phyloP scores from a whole-genome alignment of 37 sponge, comb jelly and placozoan genomes.

The Tethya wilhelma region DNA sequence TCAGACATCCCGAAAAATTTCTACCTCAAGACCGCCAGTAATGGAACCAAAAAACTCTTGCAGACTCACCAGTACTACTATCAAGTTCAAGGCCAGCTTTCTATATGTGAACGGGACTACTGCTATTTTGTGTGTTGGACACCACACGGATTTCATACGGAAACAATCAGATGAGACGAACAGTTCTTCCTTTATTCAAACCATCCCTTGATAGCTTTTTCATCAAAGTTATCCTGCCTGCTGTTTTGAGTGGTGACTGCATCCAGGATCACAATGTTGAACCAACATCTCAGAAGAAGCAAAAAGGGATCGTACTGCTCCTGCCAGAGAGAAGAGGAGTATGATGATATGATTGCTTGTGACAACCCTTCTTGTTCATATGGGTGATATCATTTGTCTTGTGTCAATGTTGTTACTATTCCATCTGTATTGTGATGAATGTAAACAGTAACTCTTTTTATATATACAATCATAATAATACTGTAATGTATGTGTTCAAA shows the following conservation, averaged over 20 bases:
- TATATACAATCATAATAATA: too few relatives aligned
- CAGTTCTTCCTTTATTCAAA: not conserved
- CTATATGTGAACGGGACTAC: conserved; percentile 19
- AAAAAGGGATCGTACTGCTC: not conserved
- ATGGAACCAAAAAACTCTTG: not conserved
- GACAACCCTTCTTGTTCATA: conserved; percentile 32
- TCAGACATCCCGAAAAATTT: not conserved
- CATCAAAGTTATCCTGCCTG: not conserved
- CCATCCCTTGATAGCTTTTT: conserved; percentile 4
- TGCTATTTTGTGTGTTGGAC: conserved; percentile 51
- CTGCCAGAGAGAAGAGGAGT: conserved; percentile 6
- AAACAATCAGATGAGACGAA: not conserved
- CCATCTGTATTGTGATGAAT: conserved; percentile 22
- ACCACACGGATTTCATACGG: conserved; percentile 12
- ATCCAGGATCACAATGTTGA: not conserved
- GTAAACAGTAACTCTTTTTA: conserved; percentile 16
- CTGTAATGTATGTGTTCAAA: too few relatives aligned
- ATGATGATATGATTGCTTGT: conserved; percentile 15
- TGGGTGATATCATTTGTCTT: conserved; percentile 38
- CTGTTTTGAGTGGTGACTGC: not conserved
- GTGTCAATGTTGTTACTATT: not conserved
- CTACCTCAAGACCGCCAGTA: not conserved
- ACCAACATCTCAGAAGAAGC: not conserved
- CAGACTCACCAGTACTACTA: conserved; percentile 28
- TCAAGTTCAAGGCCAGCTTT: conserved; percentile 44